Evolutionary conservation across 2,797 vertebrate species (phyloP).

Genomic region (Sphaeramia orbicularis): DNA sequence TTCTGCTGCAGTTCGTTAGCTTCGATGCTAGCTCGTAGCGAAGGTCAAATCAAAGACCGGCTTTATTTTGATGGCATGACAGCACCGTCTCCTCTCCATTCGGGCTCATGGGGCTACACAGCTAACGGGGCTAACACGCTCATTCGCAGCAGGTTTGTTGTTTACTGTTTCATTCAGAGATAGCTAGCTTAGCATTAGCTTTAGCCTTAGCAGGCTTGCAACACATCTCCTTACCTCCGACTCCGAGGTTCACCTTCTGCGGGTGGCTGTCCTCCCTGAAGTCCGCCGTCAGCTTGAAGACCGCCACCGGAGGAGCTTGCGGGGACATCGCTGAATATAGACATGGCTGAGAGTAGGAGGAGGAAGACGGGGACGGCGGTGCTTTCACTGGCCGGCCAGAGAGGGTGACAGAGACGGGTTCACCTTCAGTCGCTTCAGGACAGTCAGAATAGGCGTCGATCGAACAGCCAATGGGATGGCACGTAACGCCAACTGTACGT

Average conservation of each 20-base stretch:
- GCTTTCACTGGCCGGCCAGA: not conserved
- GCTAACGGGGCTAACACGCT: not conserved
- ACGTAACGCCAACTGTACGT: not conserved
- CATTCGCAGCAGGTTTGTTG: not conserved
- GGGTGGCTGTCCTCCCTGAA: constrained; percentile 90
- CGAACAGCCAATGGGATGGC: constrained; percentile 51
- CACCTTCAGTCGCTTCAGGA: constrained; percentile 78
- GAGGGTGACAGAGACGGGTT: constrained; percentile 41
- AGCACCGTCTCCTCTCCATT: not conserved
- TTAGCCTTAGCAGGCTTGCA: constrained; percentile 36
- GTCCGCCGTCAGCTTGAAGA: constrained; percentile 94
- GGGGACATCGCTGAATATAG: constrained; percentile 91
- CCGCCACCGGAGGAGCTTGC: constrained; percentile 89
- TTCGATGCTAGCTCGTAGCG: constrained; percentile 38
- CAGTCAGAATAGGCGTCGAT: constrained; percentile 24
- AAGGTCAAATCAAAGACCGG: constrained; percentile 65
- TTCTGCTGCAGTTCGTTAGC: constrained; percentile 24
- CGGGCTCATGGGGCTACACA: fast-evolving
- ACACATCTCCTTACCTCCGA: no score
- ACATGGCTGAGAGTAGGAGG: constrained; percentile 68
- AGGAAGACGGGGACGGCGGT: not conserved
- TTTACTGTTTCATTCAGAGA: not conserved
- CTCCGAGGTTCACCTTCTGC: constrained; percentile 95
- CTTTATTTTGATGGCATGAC: not conserved
- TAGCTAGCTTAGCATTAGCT: constrained; percentile 39